Percentiles rank a stretch among this genome's conserved stretches.
phyloP scores from a whole-genome alignment of 2,797 vertebrate genomes.

The Synaphobranchus kaupii region DNA sequence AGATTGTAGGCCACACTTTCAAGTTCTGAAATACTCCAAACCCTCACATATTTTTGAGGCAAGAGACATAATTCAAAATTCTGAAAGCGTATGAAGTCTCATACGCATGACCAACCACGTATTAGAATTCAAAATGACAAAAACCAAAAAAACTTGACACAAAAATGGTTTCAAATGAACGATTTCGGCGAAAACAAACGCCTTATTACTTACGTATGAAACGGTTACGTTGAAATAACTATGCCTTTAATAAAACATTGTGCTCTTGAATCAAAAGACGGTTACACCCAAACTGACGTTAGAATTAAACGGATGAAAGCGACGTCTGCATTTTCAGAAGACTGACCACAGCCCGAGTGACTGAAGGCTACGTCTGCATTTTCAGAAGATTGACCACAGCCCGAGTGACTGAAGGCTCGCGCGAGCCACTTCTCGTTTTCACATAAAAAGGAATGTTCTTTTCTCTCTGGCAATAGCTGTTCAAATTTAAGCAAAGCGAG shows the following conservation, averaged over 20 bases:
- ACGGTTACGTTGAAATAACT: neutral
- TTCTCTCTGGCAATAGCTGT: constrained; percentile 1
- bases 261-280: neutral
- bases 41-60: neutral
- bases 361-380: neutral
- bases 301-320: neutral
- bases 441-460: neutral
- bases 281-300: neutral
- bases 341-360: neutral
- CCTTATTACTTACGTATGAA: neutral
- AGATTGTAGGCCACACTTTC: neutral
- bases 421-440: neutral
- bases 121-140: neutral
- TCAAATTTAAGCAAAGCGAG: constrained; percentile 6
- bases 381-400: neutral
- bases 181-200: neutral
- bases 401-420: neutral
- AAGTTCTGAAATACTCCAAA: neutral
- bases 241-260: neutral
- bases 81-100: neutral
- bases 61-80: neutral
- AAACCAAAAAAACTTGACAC: neutral
- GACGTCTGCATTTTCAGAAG: neutral
- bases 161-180: neutral
- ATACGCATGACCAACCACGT: neutral